Percentiles rank a stretch among this genome's conserved stretches.
Conservation (phyloP, 2,888 invertebrate genomes). For the Leptinotarsa tumamoca region DNA sequence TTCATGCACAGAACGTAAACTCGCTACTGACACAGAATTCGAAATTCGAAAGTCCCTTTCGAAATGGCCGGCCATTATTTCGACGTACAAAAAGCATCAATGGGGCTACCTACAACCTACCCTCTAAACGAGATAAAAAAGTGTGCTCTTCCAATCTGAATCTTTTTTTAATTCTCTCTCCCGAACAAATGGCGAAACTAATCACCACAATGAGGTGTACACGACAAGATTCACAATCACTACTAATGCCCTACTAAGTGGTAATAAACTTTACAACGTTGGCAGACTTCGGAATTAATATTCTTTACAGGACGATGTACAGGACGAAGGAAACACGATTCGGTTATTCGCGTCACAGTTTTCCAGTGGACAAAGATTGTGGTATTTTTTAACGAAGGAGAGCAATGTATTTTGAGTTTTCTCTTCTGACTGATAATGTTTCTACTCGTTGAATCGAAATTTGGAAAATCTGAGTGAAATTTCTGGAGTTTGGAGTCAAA, state of each 20-base stretch:
- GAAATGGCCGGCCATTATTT: slow-evolving; percentile 30
- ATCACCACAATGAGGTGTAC: slow-evolving; percentile 49
- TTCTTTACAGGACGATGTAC: slow-evolving; percentile 60
- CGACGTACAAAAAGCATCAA: slow-evolving; percentile 37
- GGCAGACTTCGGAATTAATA: slow-evolving; percentile 59
- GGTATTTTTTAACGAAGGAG: too few relatives aligned
- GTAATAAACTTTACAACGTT: slow-evolving; percentile 62
- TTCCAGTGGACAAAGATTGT: too few relatives aligned
- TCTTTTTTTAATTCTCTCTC: slow-evolving; percentile 41
- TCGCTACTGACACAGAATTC: slow-evolving; percentile 38
- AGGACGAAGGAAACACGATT: slow-evolving; percentile 37
- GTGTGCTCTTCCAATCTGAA: slow-evolving; percentile 52
- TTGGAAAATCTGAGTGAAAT: too few relatives aligned
- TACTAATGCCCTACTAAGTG: slow-evolving; percentile 65
- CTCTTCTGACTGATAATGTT: too few relatives aligned
- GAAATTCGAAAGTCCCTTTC: slow-evolving; percentile 34
- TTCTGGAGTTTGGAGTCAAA: too few relatives aligned
- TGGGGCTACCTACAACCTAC: slow-evolving; percentile 44
- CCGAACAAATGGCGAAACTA: slow-evolving; percentile 44
- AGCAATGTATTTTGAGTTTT: too few relatives aligned
- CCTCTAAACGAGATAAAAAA: slow-evolving; percentile 46
- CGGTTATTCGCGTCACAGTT: too few relatives aligned
- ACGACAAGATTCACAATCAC: slow-evolving; percentile 57
- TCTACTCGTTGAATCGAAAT: too few relatives aligned
- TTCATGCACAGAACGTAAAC: slow-evolving; percentile 39